Evolutionary conservation across 1,140 invertebrate species (phyloP).

Genomic region (Pantala flavescens): DNA sequence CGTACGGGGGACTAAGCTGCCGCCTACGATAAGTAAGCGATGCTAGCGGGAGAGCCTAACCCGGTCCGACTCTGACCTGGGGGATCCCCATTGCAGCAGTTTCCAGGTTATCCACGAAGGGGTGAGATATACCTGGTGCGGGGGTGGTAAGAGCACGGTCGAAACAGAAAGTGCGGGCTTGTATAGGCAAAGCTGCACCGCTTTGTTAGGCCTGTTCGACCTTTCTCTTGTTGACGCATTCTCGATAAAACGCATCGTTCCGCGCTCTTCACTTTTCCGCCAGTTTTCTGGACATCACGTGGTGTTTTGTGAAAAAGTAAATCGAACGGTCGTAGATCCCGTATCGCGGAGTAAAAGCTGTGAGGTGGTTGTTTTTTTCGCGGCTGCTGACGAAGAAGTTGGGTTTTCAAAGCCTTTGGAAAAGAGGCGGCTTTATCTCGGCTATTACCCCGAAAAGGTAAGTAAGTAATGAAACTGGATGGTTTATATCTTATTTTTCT

Average conservation of each 20-base stretch:
- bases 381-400: no score
- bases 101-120: background rate
- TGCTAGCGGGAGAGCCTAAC: background rate
- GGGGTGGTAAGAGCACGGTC: background rate
- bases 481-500: no score
- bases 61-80: constrained; percentile 2
- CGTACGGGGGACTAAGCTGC: background rate
- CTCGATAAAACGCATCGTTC: background rate
- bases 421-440: no score
- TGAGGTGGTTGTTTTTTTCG: no score
- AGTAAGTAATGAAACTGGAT: no score
- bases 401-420: no score
- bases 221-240: no score
- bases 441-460: no score
- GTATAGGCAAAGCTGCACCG: background rate
- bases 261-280: background rate
- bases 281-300: background rate
- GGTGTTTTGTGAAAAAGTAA: background rate
- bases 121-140: background rate
- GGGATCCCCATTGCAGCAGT: background rate
- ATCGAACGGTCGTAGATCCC: background rate
- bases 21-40: background rate
- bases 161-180: background rate
- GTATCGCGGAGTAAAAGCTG: no score
- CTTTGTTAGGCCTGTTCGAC: no score